Base-by-base conservation (phyloP, 2,888 invertebrate genomes). In the Acleris laterana region DNA sequence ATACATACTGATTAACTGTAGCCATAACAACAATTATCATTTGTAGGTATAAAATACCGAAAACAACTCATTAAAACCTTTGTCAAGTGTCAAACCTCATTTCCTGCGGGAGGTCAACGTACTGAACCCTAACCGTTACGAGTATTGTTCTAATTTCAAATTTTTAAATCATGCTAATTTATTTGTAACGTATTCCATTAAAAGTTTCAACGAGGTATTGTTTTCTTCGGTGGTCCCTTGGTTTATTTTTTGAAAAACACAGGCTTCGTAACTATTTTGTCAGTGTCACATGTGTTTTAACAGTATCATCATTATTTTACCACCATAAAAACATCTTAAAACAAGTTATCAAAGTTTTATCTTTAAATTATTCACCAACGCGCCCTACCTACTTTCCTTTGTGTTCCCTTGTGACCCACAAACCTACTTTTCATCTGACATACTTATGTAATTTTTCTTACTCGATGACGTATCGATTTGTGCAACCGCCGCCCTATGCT, bases 11-110 rank as follows among this genome's bases (percentile, higher is more conserved):
- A 51, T 50, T 25, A 48, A 17, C 1, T 16, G 16, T 65, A 65
- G 64, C 22, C 64, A 65, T 16, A 65, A 60, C 55, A 64, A 38
- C 4, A 38, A 38, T 38, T 38, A 38, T 38, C 38, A 38, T 38
- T 38, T 38, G 38, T 49, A 25, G n/a, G 28, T 55, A 42, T 49
- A 52, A 38, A 19, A 38, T 32, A 48, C 32, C 51, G 13, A 32
- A 22, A 25, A 13, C n/a, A 22, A 25, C 46, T 38, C 19, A 57
- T 44, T 25, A n/a, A 4, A n/a, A 5, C 2, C 25, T 17, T 48
- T 53, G 48, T 38, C 38, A 48, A 53, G 32, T 53, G 53, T 53
- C 53, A 55, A 16, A 55, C 42, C 46, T n/a, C 5, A 16, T 48
- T 60, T 60, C 49, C 64, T 50, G 48, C 1, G 38, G 60, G 38